phyloP scores from a whole-genome alignment of 2,888 invertebrate genomes.

The Dermolepida albohirtum region DNA sequence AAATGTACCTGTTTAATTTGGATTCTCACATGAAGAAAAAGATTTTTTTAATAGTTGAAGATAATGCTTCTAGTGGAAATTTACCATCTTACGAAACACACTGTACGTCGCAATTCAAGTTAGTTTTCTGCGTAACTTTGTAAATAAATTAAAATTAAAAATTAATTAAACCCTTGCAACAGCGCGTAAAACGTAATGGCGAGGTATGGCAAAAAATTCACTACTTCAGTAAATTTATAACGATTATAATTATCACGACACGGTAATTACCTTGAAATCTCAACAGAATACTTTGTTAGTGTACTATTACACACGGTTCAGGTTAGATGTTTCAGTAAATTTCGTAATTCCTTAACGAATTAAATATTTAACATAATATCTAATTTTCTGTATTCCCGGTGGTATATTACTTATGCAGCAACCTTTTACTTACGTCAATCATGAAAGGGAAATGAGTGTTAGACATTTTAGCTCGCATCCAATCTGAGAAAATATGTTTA shows the following conservation, averaged over 20 bases:
- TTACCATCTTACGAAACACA: too few species aligned
- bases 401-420: constrained; percentile 37
- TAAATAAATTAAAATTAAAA: too few species aligned
- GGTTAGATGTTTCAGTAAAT: constrained; percentile 14
- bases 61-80: too few species aligned
- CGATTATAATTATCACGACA: not conserved
- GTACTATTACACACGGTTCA: not conserved
- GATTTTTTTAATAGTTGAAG: too few species aligned
- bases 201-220: too few species aligned
- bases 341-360: constrained; percentile 34
- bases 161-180: too few species aligned
- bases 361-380: constrained; percentile 39
- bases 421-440: constrained; percentile 39
- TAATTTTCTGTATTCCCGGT: constrained; percentile 39
- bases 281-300: constrained; percentile 3
- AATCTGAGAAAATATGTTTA: constrained; percentile 17
- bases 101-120: too few species aligned
- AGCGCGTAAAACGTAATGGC: too few species aligned
- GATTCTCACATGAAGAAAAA: too few species aligned
- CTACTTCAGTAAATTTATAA: too few species aligned
- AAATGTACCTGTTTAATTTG: too few species aligned
- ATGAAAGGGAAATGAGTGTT: constrained; percentile 10
- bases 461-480: constrained; percentile 14
- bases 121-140: too few species aligned
- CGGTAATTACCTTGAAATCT: constrained; percentile 3